Base-by-base conservation (phyloP, 2,888 invertebrate genomes). In the Leucoptera coffeella region DNA sequence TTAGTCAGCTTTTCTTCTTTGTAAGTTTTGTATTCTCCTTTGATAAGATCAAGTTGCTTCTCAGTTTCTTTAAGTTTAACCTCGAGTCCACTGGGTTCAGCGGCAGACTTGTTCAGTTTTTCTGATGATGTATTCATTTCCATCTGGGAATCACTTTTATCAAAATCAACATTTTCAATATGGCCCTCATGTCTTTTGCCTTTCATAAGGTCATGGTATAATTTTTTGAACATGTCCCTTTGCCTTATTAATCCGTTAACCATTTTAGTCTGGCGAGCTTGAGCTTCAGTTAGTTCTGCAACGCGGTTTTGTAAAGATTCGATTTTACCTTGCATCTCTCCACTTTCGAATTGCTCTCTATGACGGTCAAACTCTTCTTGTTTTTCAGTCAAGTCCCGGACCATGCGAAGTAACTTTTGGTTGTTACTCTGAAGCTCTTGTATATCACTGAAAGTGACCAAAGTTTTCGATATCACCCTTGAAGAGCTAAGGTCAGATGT, bases 401-500 rank as follows among this genome's bases (percentile, higher is more conserved):
- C 82, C 32, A 91, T 75, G 12, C 85, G 75, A 17, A 95, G 53
- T 9, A 96, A 61, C 45, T 87, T 85, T 42, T 86, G 84, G 65
- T 97, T 96, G 45, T 87, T 90, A 23, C 79, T 73, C 52, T 96
- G 95, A 26, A 97, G 52, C 45, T 94, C 94, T 41, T 85, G 78
- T 33, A 96, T 87, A 41, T 88, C 84, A 41, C 79, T 80, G 50
- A 95, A 95, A 2, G 92, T 90, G 1, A 95, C 92, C 28, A 95
- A 71, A 34, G 86, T 82, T 45, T 86, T 85, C 1, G 87, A 80
- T 34, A 94, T 91, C 12, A 82, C 72, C 41, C 81, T 72, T 12
- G 77, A 75, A 4, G 77, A 77, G 29, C 69, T 72, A 21, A 80
- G 61, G 36, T 82, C 79, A 3, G 78, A 76, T 29, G 71, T 69